Evolutionary conservation across 2,888 invertebrate species (phyloP).

Genomic region (Lottia gigantea): DNA sequence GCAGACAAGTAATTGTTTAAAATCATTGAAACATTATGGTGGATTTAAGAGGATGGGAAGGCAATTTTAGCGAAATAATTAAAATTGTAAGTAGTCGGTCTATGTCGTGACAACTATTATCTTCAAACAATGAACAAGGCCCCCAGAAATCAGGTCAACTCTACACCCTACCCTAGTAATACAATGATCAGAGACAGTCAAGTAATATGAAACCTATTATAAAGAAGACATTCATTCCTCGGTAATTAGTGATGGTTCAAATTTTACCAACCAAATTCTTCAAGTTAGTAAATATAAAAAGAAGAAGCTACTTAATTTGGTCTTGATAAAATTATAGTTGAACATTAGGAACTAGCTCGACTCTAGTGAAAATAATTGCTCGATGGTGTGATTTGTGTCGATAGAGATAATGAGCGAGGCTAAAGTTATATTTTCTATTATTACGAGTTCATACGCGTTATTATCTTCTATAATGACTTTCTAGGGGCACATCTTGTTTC

Average conservation of each 20-base stretch:
- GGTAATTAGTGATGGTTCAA: constrained; percentile 8
- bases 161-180: constrained; percentile 7
- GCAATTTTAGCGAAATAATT: not conserved
- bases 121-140: constrained; percentile 1
- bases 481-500: constrained; percentile 9
- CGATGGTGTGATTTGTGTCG: constrained; percentile 31
- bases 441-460: constrained; percentile 25
- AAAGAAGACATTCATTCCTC: constrained; percentile 9
- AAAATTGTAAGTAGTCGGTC: constrained; percentile 10
- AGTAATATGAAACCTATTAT: constrained; percentile 8
- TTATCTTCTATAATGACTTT: constrained; percentile 31
- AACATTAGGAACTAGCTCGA: not conserved
- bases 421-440: constrained; percentile 28
- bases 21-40: too few relatives aligned
- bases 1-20: too few relatives aligned
- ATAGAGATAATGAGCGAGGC: constrained; percentile 26
- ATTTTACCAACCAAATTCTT: not conserved
- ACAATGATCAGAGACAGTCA: not conserved
- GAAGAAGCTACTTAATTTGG: not conserved
- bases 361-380: constrained; percentile 25
- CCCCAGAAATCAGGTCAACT: constrained; percentile 8
- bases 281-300: not conserved
- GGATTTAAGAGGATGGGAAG: too few relatives aligned
- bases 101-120: constrained; percentile 9
- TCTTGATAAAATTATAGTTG: constrained; percentile 8